These are phyloP conservation scores for Coregonus suidteri DNA, from an alignment of 2,797 vertebrate species.

Conservation along the genomic window DNA sequence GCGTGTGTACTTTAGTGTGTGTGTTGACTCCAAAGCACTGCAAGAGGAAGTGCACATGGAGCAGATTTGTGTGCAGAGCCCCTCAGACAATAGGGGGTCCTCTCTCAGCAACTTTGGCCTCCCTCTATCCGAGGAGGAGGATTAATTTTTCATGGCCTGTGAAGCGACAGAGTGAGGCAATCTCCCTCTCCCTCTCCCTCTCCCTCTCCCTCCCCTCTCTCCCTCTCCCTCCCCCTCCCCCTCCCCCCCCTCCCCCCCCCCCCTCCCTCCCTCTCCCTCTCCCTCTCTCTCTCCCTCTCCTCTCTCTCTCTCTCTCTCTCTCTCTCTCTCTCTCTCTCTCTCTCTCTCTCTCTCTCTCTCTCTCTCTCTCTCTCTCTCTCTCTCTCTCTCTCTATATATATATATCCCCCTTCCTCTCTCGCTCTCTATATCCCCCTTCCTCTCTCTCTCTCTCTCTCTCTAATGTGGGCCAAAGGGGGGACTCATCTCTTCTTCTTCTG, in stretches of 20 bases:
- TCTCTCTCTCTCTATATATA: no score
- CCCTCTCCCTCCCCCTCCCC: neutral
- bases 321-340: neutral
- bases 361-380: no score
- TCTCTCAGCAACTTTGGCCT: neutral
- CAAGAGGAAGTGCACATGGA: neutral
- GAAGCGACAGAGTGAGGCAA: neutral
- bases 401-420: neutral
- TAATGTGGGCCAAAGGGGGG: no score
- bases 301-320: no score
- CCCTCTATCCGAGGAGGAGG: no score
- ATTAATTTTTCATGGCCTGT: neutral
- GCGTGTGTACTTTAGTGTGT: constrained; percentile 4
- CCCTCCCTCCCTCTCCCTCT: neutral
- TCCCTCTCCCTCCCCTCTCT: neutral
- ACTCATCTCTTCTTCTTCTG: no score
- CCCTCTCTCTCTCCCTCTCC: no score
- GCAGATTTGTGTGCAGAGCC: neutral
- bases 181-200: neutral
- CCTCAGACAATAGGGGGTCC: neutral
- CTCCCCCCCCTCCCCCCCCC: no score
- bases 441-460: no score
- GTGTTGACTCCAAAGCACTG: neutral
- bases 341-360: no score
- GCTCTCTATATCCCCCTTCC: no score